Base-by-base conservation (phyloP, 2,888 invertebrate species). In the Philopedon plagiatum region DNA sequence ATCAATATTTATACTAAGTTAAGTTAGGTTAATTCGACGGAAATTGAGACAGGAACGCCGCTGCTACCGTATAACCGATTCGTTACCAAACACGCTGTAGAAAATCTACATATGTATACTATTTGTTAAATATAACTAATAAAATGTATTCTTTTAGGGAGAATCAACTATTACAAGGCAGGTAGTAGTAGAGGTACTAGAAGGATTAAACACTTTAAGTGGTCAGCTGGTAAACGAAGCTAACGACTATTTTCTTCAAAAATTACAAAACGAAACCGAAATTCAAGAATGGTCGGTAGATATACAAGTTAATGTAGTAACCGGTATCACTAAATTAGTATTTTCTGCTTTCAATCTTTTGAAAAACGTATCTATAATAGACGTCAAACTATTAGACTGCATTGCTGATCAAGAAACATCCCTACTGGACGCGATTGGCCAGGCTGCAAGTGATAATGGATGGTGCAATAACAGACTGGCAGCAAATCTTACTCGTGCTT, bases 401-500 rank as follows among this genome's bases (percentile, higher is more conserved):
- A 39, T 54, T 21, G 23, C 15, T 37, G 37, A 34, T 0, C 13
- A 51, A 23, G 34, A 51, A 23, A 3, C 32, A 8, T 7, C n/a
- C 8, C 5, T 64, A 13, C 23, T 64, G 11, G 37, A 29, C 2
- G 15, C 21, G 2, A 1, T 64, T 9, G 9, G 15, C 4, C 13
- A 37, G 13, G 64, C 64, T 5, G 26, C 46, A 5, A 34, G 21
- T 23, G 37, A 51, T 18, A 64, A 64, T 54, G 64, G 64, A 11
- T 64, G 51, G 64, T 64, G 64, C 26, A 64, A 64, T 15, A 64
- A 64, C 64, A 34, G 39, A 54, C 39, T 64, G 0, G 64, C 64
- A 23, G 51, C 39, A 15, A 64, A 64, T 39, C 37, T 64, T 1
- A 64, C 64, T 11, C 8, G 19, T 9, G 64, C 51, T 15, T 54